Percentiles rank a stretch among this genome's conserved stretches.
These are phyloP conservation scores for Ceyx cyanopectus DNA, from an alignment of 2,113 vertebrate species.

Conservation along the genomic window DNA sequence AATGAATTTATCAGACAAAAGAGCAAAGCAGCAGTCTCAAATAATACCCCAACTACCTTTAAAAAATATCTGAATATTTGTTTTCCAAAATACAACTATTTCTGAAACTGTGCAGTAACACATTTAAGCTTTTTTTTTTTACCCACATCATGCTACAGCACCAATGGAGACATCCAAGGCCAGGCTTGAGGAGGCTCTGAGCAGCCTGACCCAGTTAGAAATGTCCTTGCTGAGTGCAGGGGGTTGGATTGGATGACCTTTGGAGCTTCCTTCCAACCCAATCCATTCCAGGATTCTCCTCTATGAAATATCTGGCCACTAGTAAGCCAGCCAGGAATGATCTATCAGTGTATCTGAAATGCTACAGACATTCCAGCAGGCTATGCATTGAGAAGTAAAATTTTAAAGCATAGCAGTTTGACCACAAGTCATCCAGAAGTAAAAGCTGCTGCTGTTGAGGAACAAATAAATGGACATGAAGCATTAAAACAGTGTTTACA, in stretches of 20 bases:
- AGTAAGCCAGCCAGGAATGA: background rate
- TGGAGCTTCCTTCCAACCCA: no score
- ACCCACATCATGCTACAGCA: background rate
- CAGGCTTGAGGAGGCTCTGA: no score
- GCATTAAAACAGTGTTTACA: background rate
- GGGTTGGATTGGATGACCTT: no score
- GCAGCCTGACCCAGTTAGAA: no score
- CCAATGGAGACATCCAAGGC: no score
- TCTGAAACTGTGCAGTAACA: background rate
- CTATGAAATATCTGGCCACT: background rate
- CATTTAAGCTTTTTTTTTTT: background rate
- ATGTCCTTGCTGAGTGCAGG: no score
- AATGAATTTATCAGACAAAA: background rate
- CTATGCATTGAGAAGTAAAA: background rate
- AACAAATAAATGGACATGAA: background rate
- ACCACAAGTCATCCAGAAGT: background rate
- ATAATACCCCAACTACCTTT: background rate
- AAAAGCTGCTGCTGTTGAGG: background rate
- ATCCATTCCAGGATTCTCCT: background rate
- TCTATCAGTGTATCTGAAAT: background rate
- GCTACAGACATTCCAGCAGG: background rate
- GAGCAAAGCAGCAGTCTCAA: background rate
- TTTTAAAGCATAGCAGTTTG: background rate
- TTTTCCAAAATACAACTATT: background rate
- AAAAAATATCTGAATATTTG: background rate